Base-by-base conservation (phyloP, 1,140 invertebrate species). In the Temnothorax longispinosus region DNA sequence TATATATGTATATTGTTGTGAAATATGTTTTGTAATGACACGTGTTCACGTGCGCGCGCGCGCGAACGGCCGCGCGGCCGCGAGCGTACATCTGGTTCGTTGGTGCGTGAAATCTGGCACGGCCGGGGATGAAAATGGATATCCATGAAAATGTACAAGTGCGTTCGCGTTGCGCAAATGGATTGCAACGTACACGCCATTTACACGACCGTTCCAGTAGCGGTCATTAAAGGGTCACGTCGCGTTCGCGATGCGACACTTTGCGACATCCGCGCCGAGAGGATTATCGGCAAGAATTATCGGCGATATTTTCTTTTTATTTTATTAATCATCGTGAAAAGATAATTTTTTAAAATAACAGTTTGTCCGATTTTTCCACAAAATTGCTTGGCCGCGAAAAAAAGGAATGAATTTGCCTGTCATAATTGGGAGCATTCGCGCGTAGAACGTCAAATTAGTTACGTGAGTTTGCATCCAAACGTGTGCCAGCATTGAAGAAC, bases 11-110 rank as follows among this genome's bases (percentile, higher is more conserved):
- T 77, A 80, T 67, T 38, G 76, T 69, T 44, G 27, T 27, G 75
- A 80, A 80, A 80, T 86, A 81, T 80, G 84, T 80, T 86, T 86
- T 77, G 75, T 81, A 86, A 86, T 81, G 84, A 86, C 75, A 85
- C 60, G 52, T 18, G 52, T 54, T 75, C 60, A 44, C 18, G 52
- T 56, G 84, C 18, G n/a, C 32, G 8, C 60, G 38, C 60, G 75
- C 47, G 56, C 35, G 5, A 69, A 60, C 60, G 47, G 13, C 38
- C 7, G 44, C 60, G 35, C 15, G 38, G 35, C 65, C 18, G 54
- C 3, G 44, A 38, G 47, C 15, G 38, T 47, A 78, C 27, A 67
- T 50, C n/a, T 65, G 65, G 18, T 18, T 44, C 52, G 32, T 60
- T 64, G 65, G 85, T 4, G 76, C 85, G 52, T 84, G 77, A 86